phyloP scores from a whole-genome alignment of 1,140 invertebrate species.

The Zaprionus vittiger region DNA sequence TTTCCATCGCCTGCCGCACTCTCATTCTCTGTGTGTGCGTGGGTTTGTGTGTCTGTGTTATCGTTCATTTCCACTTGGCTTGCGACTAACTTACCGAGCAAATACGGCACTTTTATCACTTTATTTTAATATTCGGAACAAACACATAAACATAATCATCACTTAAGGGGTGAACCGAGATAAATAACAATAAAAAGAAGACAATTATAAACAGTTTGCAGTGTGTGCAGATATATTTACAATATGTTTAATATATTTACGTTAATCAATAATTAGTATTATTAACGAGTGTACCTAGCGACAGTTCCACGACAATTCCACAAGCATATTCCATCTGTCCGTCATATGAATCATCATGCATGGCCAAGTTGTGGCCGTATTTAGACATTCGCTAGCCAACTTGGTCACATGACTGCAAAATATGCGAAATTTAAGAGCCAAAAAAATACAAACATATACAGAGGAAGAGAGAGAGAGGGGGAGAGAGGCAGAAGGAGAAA shows the following conservation, averaged over 20 bases:
- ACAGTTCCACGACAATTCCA: not conserved
- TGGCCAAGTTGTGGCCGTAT: conserved; percentile 59
- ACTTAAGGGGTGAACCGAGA: conserved; percentile 13
- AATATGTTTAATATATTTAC: no score
- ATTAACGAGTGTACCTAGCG: no score
- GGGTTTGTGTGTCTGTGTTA: conserved; percentile 23
- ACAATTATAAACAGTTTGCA: no score
- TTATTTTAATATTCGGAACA: conserved; percentile 18
- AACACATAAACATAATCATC: conserved; percentile 24
- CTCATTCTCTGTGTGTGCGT: not conserved
- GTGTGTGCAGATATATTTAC: not conserved
- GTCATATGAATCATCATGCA: conserved; percentile 51
- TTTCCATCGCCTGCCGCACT: conserved; percentile 53
- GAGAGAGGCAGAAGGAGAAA: conserved; percentile 30
- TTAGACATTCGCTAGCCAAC: conserved; percentile 75
- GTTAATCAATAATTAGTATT: no score
- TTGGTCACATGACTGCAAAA: conserved; percentile 68
- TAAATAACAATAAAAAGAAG: not conserved
- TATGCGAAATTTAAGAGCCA: conserved; percentile 34
- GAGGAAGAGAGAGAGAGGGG: conserved; percentile 13
- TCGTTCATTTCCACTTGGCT: conserved; percentile 50
- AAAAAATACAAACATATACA: conserved; percentile 10
- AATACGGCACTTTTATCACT: conserved; percentile 24
- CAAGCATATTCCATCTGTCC: not conserved
- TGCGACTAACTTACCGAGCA: conserved; percentile 38